Evolutionary conservation across 2,113 vertebrate genomes (phyloP).

Genomic region (Tenrec ecaudatus): DNA sequence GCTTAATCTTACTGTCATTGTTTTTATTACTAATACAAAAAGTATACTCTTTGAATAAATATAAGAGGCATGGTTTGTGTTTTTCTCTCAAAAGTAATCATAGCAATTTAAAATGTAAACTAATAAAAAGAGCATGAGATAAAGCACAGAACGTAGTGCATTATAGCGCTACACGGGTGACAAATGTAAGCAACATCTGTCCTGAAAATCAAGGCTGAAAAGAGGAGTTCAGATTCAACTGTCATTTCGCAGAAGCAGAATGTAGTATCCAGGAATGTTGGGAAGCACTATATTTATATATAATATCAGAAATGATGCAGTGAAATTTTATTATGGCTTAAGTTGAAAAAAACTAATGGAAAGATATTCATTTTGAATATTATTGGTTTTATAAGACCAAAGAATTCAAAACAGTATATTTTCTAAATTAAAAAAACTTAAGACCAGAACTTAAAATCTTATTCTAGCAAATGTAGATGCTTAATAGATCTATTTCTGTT

Average conservation of each 20-base stretch:
- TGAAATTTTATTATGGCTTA: background rate
- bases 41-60: background rate
- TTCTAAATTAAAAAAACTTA: background rate
- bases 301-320: background rate
- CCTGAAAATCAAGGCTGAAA: background rate
- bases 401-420: background rate
- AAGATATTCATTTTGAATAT: background rate
- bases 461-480: background rate
- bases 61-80: background rate
- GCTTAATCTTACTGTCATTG: conserved; percentile 19
- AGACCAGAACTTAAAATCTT: background rate
- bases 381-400: background rate
- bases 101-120: background rate
- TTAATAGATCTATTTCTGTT: background rate
- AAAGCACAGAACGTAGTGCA: background rate
- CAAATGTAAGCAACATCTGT: background rate
- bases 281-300: background rate
- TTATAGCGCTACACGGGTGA: background rate
- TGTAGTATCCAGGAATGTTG: conserved; percentile 22
- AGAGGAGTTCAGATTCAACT: conserved; percentile 31
- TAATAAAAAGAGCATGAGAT: background rate
- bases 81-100: background rate
- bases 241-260: background rate
- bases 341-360: background rate
- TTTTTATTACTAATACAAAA: conserved; percentile 40